Evolutionary conservation across 2,888 invertebrate genomes (phyloP).

Genomic region (Liposcelis brunnea): DNA sequence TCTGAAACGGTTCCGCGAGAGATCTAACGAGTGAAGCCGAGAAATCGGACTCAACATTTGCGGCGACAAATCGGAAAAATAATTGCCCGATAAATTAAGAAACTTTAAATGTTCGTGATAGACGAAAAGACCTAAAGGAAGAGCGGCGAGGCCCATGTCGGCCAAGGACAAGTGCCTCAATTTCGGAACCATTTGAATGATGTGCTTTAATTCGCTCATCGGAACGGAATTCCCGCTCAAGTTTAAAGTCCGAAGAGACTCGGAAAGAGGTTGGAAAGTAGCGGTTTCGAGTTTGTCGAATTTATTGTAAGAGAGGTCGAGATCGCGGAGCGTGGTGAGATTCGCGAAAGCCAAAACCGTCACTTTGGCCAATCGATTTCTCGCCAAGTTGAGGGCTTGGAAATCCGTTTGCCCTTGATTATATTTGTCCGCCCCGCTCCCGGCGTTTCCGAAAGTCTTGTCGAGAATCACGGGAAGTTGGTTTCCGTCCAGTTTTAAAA

Average conservation of each 20-base stretch:
- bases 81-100: constrained; percentile 58
- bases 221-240: constrained; percentile 51
- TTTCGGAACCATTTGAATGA: constrained; percentile 38
- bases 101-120: constrained; percentile 40
- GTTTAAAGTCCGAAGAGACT: constrained; percentile 43
- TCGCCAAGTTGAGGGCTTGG: constrained; percentile 39
- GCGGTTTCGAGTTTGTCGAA: constrained; percentile 46
- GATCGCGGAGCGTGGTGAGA: constrained; percentile 44
- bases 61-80: constrained; percentile 38
- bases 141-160: constrained; percentile 35
- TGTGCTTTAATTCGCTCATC: constrained; percentile 35
- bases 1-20: constrained; percentile 54
- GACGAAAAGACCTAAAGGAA: constrained; percentile 39
- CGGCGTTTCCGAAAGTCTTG: constrained; percentile 43
- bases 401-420: constrained; percentile 24
- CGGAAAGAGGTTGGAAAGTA: constrained; percentile 40
- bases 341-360: constrained; percentile 53
- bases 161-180: constrained; percentile 40
- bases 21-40: constrained; percentile 44
- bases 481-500: constrained; percentile 54
- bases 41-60: constrained; percentile 37
- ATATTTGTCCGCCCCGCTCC: constrained; percentile 18
- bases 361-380: constrained; percentile 56
- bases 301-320: constrained; percentile 63
- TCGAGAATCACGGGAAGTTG: constrained; percentile 57